Evolutionary conservation across 2,888 invertebrate genomes (phyloP), one percentile per base, ranked within the genome.

Genomic region (Volucella bombylans): DNA sequence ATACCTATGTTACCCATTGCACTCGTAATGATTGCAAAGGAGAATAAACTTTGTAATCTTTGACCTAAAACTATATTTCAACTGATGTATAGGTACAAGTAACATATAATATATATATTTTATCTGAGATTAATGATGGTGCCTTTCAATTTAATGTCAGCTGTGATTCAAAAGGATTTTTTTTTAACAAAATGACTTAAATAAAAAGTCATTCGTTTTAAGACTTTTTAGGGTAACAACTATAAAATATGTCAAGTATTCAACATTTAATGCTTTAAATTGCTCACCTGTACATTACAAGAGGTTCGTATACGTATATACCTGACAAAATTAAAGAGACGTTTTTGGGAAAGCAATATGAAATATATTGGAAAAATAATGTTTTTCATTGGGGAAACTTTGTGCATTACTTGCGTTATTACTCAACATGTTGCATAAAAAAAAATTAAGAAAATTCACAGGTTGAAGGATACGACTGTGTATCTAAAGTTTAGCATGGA

Each of bases 31-130:
- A 71, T 76, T 50, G 54, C 65, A 39, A 62, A 43, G 47, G 55
- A 61, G 54, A 82, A 81, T 71, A 45, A 64, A 83, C 57, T 69
- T 79, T 23, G 57, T 68, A 79, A 79, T 73, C 73, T 62, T 73
- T 83, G 83, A 80, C 79, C 83, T 59, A 65, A 79, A 83, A 83
- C 49, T 31, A 31, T 65, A 69, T 43, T 82, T 67, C 71, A 43
- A 41, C 64, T 77, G 77, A 43, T 65, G 68, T 41, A 41, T 49
- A 31, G 31, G 31, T 31, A 6, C 31, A 31, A 31, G 6, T 31
- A 31, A 31, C 6, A 31, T 31, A 31, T 31, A 31, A 4, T 31
- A 31, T 6, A 31, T 31, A 31, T 31, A 31, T 49, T 64, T 76
- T 50, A 45, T 41, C 47, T 14, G 54, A 55, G 80, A 83, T 74